Conservation (phyloP, 2,797 vertebrate genomes). For the Melanotaenia nigrans region DNA sequence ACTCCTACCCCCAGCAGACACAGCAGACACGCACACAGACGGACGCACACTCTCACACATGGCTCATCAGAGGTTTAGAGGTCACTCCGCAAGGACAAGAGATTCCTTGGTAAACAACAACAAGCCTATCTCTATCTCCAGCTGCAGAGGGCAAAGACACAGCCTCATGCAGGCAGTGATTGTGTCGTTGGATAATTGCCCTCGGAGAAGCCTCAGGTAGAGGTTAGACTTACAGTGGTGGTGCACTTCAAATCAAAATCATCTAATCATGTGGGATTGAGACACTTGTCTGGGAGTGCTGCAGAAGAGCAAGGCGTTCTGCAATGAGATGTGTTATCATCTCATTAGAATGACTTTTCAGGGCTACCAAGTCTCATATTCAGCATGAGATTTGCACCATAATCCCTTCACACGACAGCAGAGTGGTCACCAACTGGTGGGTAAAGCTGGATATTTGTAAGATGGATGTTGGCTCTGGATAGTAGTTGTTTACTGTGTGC, state of each 20-base stretch:
- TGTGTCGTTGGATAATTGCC: constrained; percentile 61
- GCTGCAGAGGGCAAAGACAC: constrained; percentile 32
- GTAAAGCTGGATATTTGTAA: constrained; percentile 26
- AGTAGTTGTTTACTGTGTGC: constrained; percentile 11
- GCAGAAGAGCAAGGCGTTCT: constrained; percentile 50
- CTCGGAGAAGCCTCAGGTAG: constrained; percentile 34
- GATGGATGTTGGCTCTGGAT: constrained; percentile 27
- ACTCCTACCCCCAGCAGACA: constrained; percentile 50
- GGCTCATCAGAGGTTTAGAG: constrained; percentile 73
- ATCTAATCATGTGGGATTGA: constrained; percentile 54
- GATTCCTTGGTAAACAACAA: constrained; percentile 69
- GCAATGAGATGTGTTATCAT: constrained; percentile 56
- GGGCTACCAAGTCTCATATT: constrained; percentile 57
- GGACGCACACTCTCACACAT: constrained; percentile 25
- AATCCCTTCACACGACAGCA: constrained; percentile 56
- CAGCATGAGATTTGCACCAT: constrained; percentile 41
- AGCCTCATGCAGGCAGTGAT: constrained; percentile 32
- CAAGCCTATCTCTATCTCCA: constrained; percentile 33
- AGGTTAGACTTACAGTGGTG: constrained; percentile 23
- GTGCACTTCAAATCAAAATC: constrained; percentile 58
- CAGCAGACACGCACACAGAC: constrained; percentile 31
- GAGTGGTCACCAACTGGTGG: constrained; percentile 41
- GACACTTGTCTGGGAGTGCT: constrained; percentile 57
- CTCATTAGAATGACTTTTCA: constrained; percentile 60
- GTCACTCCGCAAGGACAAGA: constrained; percentile 81